Percentiles rank a stretch among this genome's conserved stretches.
Conservation (phyloP, 2,888 invertebrate genomes). For the Aelia acuminata region DNA sequence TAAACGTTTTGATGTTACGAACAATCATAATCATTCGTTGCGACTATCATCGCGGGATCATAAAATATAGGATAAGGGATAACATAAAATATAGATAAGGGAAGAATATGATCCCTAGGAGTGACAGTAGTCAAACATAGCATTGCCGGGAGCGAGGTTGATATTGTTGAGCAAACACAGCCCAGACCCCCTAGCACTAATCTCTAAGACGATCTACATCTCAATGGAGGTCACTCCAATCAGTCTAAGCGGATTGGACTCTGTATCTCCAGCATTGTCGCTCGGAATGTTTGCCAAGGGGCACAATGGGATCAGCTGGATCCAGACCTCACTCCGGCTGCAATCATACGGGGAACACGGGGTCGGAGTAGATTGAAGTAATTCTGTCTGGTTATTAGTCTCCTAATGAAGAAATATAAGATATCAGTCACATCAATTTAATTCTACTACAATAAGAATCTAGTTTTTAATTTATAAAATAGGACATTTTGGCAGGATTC, state of each 20-base stretch:
- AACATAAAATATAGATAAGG: no score
- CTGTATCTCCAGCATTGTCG: constrained; percentile 12
- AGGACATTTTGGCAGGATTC: no score
- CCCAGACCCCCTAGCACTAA: neutral
- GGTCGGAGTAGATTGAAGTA: neutral
- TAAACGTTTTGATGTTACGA: no score
- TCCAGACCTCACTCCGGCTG: neutral
- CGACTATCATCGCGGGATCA: no score
- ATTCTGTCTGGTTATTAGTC: neutral
- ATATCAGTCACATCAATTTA: neutral
- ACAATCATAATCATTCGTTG: no score
- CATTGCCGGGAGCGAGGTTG: neutral
- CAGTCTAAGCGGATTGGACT: constrained; percentile 36
- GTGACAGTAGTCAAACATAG: constrained; percentile 21
- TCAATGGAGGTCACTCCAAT: constrained; percentile 40
- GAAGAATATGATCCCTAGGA: neutral
- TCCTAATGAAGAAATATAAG: neutral
- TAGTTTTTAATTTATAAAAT: no score
- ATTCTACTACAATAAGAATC: no score
- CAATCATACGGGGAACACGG: neutral
- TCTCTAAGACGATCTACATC: constrained; percentile 23
- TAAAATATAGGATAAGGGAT: no score
- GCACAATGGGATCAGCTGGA: constrained; percentile 8
- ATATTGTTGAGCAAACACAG: neutral
- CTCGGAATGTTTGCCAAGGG: neutral